Evolutionary conservation across 2,113 vertebrate species (phyloP).

Genomic region (Corythaeola cristata): DNA sequence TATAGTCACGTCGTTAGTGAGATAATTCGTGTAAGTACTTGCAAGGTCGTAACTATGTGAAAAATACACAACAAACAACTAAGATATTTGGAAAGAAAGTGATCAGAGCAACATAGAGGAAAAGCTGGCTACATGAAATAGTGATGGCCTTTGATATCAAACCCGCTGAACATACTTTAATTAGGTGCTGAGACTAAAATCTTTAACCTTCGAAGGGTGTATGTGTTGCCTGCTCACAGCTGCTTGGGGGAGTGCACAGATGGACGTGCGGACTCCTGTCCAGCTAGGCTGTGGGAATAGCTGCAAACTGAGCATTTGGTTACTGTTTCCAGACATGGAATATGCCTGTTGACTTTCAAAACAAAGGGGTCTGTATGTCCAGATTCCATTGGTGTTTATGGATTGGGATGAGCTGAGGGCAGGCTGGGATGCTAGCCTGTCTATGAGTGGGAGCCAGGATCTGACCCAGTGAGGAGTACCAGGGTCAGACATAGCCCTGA

Average conservation of each 20-base stretch:
- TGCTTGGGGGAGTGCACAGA: not conserved
- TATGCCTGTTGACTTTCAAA: not conserved
- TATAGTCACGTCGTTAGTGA: not conserved
- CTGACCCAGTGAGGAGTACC: rapidly evolving
- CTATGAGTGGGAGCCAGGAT: too few species aligned
- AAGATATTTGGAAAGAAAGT: not conserved
- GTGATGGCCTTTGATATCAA: not conserved
- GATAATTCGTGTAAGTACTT: not conserved
- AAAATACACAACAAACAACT: not conserved
- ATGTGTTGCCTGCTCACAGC: not conserved
- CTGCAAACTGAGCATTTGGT: not conserved
- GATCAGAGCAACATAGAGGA: not conserved
- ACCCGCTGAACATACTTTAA: not conserved
- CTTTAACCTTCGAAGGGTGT: not conserved
- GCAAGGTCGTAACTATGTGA: not conserved
- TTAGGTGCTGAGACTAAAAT: not conserved
- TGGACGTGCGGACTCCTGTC: not conserved
- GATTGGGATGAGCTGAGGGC: rapidly evolving
- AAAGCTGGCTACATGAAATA: not conserved
- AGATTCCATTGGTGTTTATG: not conserved
- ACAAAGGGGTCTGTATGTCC: not conserved
- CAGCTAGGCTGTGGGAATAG: not conserved
- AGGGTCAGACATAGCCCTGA: not conserved
- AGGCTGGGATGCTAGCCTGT: too few species aligned
- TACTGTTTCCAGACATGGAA: not conserved